phyloP scores from a whole-genome alignment of 2,797 vertebrate species.

The Pitangus sulphuratus region DNA sequence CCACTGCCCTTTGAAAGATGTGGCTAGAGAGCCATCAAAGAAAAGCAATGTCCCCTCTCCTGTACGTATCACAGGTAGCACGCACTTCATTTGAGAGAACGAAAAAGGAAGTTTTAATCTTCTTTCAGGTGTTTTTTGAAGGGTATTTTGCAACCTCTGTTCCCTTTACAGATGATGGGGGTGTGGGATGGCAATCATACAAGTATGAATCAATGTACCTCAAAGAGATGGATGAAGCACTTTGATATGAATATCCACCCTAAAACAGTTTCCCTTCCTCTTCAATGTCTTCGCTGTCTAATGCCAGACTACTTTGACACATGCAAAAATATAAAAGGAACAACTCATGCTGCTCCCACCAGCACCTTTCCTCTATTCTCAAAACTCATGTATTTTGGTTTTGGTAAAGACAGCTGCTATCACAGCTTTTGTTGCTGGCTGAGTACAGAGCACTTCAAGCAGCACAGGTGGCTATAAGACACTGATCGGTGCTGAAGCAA shows the following conservation, averaged over 20 bases:
- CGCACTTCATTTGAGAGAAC: accelerated
- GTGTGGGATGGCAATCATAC: not conserved
- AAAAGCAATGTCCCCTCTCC: not conserved
- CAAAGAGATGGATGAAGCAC: not conserved
- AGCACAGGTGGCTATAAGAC: not conserved
- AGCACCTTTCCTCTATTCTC: not conserved
- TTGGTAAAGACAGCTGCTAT: not conserved
- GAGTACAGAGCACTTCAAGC: not conserved
- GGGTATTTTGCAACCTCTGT: not conserved
- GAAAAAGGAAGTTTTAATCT: not conserved
- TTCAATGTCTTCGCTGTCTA: not conserved
- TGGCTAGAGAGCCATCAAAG: not conserved
- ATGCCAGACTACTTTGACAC: not conserved
- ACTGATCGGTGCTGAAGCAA: not conserved
- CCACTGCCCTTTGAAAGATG: not conserved
- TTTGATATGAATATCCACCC: not conserved
- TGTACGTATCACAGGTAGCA: not conserved
- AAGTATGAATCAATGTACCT: not conserved
- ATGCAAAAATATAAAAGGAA: not conserved
- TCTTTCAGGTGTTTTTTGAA: not conserved
- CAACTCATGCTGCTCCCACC: not conserved
- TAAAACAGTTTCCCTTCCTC: not conserved
- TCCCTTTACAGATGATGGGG: not conserved
- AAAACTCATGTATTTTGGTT: accelerated
- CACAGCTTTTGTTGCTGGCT: not conserved